Evolutionary conservation across 2,113 vertebrate species (phyloP).

Genomic region (Python bivittatus): DNA sequence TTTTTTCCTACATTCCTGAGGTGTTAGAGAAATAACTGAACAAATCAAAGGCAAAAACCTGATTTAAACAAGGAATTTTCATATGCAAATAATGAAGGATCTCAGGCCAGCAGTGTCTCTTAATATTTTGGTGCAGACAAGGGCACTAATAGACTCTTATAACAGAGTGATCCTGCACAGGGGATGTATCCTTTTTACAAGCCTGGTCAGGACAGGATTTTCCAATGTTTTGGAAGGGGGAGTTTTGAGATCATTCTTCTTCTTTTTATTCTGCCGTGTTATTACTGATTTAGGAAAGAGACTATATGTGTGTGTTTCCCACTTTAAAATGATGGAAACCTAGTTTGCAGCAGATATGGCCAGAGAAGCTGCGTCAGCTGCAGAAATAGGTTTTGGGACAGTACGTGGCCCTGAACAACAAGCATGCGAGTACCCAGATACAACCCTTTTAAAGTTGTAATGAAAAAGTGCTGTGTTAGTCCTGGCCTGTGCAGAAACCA

Average conservation of each 20-base stretch:
- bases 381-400: too few relatives aligned
- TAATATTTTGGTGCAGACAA: background rate
- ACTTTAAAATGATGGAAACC: background rate
- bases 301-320: background rate
- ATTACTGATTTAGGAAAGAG: background rate
- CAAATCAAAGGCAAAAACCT: background rate
- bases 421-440: background rate
- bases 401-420: too few relatives aligned
- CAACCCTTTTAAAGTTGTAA: background rate
- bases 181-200: background rate
- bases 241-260: background rate
- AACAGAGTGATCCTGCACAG: background rate
- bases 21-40: background rate
- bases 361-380: background rate
- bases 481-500: background rate
- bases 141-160: too few relatives aligned
- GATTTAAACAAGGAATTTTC: background rate
- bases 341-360: background rate
- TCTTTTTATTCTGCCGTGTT: background rate
- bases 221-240: background rate
- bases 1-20: background rate
- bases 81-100: background rate
- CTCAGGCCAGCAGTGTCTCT: background rate
- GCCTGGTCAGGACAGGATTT: background rate
- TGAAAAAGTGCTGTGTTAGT: background rate